phyloP scores from a whole-genome alignment of 1,140 invertebrate genomes.

The Eumaeus atala region DNA sequence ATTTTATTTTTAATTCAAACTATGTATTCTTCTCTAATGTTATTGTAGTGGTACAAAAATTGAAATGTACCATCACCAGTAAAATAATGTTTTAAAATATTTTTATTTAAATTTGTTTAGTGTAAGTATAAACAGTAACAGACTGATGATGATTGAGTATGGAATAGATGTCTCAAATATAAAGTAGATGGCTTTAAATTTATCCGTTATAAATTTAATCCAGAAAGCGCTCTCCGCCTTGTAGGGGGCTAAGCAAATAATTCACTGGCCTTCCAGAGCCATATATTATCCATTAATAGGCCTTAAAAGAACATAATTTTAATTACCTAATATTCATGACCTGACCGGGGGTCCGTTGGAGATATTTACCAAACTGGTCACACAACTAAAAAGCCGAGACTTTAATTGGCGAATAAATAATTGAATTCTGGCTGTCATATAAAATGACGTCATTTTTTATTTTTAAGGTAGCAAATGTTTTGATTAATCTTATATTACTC shows the following conservation, averaged over 20 bases:
- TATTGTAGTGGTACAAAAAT: too few relatives aligned
- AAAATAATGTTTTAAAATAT: too few relatives aligned
- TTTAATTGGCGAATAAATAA: conserved; percentile 22
- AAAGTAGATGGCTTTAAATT: conserved; percentile 51
- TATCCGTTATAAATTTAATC: conserved; percentile 44
- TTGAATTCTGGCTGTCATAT: neutral
- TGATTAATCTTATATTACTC: neutral
- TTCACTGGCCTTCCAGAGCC: conserved; percentile 18
- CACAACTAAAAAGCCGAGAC: neutral
- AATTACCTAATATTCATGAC: conserved; percentile 43
- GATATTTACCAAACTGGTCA: neutral
- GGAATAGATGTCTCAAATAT: conserved; percentile 36
- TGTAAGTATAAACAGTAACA: too few relatives aligned
- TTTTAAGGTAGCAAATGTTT: conserved; percentile 3
- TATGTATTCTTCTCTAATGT: too few relatives aligned
- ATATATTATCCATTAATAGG: conserved; percentile 53
- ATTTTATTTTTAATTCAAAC: too few relatives aligned
- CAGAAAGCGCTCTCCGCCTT: conserved; percentile 23
- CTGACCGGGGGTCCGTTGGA: neutral
- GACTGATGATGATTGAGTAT: too few relatives aligned
- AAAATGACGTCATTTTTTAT: neutral
- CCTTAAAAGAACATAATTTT: conserved; percentile 59
- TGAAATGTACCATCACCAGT: too few relatives aligned
- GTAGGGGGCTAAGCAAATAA: conserved; percentile 50
- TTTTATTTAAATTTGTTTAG: too few relatives aligned